Evolutionary conservation across 2,113 vertebrate species (phyloP), one percentile per base, ranked within the genome.

Genomic region (Elanus axillaris): DNA sequence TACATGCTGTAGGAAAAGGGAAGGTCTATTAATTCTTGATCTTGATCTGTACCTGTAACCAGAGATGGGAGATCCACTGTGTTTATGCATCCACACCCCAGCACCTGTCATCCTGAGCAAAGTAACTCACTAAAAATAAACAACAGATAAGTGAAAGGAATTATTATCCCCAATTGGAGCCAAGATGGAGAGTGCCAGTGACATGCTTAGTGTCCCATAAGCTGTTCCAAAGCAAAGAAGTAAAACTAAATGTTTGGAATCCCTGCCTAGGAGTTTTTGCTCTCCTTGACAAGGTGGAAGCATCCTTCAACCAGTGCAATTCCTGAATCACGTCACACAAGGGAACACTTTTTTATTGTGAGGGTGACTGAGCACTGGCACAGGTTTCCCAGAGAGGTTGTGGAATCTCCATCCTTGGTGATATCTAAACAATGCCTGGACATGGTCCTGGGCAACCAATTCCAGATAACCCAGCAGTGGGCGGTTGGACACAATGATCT

Each of bases 401-500:
- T 53, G 38, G 47, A 63, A 63, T 45, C 25, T 75, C 16, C 2
- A 6, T 32, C 8, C 15, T 72, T 50, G 8, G 11, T 3, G 4
- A 67, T 55, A 63, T 27, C 38, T 16, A 63, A 83, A 77, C 50
- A 7, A 16, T 50, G 6, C 10, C 16, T 53, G 20, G 45, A 40
- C 10, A 7, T 14, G 8, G 52, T 53, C 36, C 29, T 52, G 31
- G 45, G 13, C 16, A 66, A 83, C 4, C 48, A 76, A 13, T 7
- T 40, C 15, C n/a, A 56, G 22, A 38, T 29, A 80, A 76, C 3
- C 2, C 32, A 56, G 53, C 11, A 25, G 9, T 1, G 3, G 20
- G 3, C 4, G 1, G 1, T 2, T 48, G 16, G 13, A 63, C 38
- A 36, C 0, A 0, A 47, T 19, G 58, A 67, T n/a, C 47, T 72